Evolutionary conservation across 30 jellyfish, hydroid and myxozoan species (phyloP).

Genomic region (Nemopilema nomurai): DNA sequence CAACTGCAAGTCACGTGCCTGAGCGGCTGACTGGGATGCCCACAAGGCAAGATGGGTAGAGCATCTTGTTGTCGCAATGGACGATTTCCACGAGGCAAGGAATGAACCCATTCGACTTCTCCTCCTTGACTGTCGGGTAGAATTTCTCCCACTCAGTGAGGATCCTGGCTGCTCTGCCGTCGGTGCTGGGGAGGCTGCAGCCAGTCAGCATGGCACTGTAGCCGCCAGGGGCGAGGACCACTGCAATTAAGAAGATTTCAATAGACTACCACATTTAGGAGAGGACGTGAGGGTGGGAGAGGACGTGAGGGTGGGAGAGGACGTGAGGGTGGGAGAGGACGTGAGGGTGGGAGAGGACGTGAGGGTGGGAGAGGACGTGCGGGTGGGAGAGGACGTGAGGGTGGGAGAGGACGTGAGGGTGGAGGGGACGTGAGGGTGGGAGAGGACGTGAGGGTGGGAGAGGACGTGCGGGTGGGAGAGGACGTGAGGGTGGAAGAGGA

Average conservation of each 20-base stretch:
- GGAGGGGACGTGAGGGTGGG: no score
- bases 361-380: no score
- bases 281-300: no score
- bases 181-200: slow-evolving; percentile 66
- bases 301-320: no score
- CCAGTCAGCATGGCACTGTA: slow-evolving; percentile 88
- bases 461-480: no score
- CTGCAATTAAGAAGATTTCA: slow-evolving; percentile 35
- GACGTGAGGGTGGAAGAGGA: no score
- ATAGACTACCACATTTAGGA: no score
- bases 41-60: slow-evolving; percentile 81
- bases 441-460: no score
- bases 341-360: no score
- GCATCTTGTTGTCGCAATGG: slow-evolving; percentile 73
- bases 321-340: no score
- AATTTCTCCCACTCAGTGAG: slow-evolving; percentile 84
- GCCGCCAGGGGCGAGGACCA: slow-evolving; percentile 94
- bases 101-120: slow-evolving; percentile 36
- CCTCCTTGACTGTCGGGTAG: slow-evolving; percentile 64
- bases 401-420: no score
- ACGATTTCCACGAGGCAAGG: slow-evolving; percentile 87
- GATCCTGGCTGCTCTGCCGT: slow-evolving; percentile 72
- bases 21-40: slow-evolving; percentile 54
- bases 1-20: slow-evolving; percentile 4
- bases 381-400: no score